These are phyloP conservation scores for Fissipunctia ypsillon DNA, from an alignment of 2,888 invertebrate genomes.

Conservation along the genomic window DNA sequence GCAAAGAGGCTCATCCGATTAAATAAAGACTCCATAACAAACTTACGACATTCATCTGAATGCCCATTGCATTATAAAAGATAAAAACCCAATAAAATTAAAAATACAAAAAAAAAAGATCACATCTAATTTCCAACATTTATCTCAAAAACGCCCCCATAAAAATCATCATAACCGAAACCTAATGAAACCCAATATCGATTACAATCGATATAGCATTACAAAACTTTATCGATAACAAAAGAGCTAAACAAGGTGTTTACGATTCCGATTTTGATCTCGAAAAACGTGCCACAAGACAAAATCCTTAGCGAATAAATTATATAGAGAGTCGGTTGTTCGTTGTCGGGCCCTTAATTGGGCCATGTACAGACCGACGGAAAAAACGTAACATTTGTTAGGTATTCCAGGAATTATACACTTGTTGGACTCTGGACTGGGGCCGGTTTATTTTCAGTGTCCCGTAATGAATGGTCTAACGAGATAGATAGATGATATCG, in stretches of 20 bases:
- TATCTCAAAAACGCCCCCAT: constrained; percentile 44
- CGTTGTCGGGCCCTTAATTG: constrained; percentile 84
- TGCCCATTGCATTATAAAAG: constrained; percentile 4
- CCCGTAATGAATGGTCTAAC: constrained; percentile 66
- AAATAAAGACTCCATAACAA: constrained; percentile 8
- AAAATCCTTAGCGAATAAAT: constrained; percentile 88
- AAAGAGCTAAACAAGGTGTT: constrained; percentile 89
- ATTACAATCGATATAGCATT: constrained; percentile 76
- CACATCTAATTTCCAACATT: constrained; percentile 38
- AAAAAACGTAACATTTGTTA: constrained; percentile 89
- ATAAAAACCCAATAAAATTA: constrained; percentile 32
- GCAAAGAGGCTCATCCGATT: constrained; percentile 16
- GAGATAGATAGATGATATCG: constrained; percentile 61
- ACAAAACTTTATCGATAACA: constrained; percentile 77
- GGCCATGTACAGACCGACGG: constrained; percentile 85
- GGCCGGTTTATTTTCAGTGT: constrained; percentile 70
- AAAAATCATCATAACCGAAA: constrained; percentile 62
- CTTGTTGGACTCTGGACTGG: constrained; percentile 81
- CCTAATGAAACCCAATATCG: constrained; percentile 65
- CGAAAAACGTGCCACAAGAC: constrained; percentile 82
- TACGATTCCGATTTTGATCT: constrained; percentile 88
- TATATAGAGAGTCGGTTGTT: constrained; percentile 81
- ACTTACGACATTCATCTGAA: constrained; percentile 9
- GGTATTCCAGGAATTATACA: constrained; percentile 89
- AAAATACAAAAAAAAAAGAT: constrained; percentile 29